These are phyloP conservation scores for Tachysurus vachellii DNA, from an alignment of 2,113 vertebrate species.

Conservation along the genomic window DNA sequence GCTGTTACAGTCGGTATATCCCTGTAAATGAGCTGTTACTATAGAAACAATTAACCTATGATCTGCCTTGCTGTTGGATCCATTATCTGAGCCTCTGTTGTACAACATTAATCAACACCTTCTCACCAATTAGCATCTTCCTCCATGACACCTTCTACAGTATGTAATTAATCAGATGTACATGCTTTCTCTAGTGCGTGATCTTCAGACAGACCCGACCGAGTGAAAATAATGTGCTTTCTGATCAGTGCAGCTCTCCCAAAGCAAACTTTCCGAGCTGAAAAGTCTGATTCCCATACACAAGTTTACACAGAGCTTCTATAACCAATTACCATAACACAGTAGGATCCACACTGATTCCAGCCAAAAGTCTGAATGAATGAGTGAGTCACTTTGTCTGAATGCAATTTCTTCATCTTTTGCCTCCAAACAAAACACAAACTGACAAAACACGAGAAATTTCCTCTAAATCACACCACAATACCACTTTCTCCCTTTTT, in stretches of 20 bases:
- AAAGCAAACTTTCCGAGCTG: neutral
- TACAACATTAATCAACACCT: neutral
- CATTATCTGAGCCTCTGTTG: neutral
- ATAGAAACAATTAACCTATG: neutral
- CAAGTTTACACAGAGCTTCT: neutral
- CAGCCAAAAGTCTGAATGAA: slow-evolving; percentile 19
- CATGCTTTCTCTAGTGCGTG: neutral
- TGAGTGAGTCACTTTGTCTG: slow-evolving; percentile 19
- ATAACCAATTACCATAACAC: neutral
- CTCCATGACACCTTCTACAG: neutral
- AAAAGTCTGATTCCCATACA: slow-evolving; percentile 3
- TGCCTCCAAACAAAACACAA: slow-evolving; percentile 22
- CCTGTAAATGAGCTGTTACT: neutral
- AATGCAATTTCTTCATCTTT: slow-evolving; percentile 14
- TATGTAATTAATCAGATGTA: neutral
- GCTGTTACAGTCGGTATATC: neutral
- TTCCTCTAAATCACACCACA: slow-evolving; percentile 26
- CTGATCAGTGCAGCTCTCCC: neutral
- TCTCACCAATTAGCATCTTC: neutral
- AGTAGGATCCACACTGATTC: neutral
- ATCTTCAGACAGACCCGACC: neutral
- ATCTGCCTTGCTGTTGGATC: neutral
- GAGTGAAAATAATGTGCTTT: neutral
- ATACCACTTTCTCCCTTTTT: neutral
- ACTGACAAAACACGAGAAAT: slow-evolving; percentile 18